Base-by-base conservation (phyloP, 2,797 vertebrate species). In the Esox lucius region DNA sequence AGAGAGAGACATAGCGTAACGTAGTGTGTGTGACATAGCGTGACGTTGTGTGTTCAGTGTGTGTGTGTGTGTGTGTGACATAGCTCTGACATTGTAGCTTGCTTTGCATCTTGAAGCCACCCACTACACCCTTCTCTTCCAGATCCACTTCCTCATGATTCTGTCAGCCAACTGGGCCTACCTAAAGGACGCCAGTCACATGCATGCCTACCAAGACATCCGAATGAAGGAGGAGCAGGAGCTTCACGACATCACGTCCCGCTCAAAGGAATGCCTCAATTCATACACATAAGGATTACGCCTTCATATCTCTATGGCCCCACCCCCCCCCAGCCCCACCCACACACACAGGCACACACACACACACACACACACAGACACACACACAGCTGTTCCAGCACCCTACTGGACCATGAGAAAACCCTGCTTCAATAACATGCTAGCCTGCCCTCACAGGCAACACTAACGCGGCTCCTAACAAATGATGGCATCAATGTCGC, bases 131-230 rank as follows among this genome's bases (percentile, higher is more conserved):
- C 96, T 97, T 98, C 95, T 98, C 92, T 99, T 99, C 93, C 97
- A 99, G 98, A 98, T 99, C 95, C 98, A 99, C 96, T 98, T 97
- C 96, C 98, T 99, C 95, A 99, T 99, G 98, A 97, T 99, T 96
- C 96, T 99, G 91, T 97, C 97, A 92, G 97, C 98, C 95, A 99
- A 99, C 94, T 99, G 98, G 97, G 98, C 97, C 94, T 99, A 99
- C 96, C 97, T 99, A 95, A 99, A 98, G 95, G 97, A 99, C 84
- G 97, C 97, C 75, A 98, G 97, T 97, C 97, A 98, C 93, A 96
- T 97, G 95, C 98, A 98, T 95, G 95, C 96, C 93, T 98, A 99
- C 95, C 97, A 97, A 91, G 97, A 98, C 96, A 97, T 98, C 96
- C 97, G 96, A 97, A 94, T 95, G 94, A 98, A 97, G 95, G 97